Conservation (phyloP, 1,140 invertebrate genomes). For the Bathynomus jamesi region DNA sequence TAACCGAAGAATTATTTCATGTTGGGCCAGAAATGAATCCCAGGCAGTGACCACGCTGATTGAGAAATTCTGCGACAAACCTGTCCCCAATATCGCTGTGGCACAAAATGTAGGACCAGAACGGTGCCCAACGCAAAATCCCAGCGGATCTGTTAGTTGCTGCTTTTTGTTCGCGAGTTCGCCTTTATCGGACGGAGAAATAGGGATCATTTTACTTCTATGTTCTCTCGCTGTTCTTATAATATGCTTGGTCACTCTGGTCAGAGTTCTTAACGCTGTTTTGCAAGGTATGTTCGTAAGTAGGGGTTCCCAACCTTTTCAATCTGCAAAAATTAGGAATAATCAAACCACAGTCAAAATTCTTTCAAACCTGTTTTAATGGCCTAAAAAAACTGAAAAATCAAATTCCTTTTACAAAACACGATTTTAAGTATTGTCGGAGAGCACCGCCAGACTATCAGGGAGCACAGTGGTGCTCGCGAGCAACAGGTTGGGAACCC, state of each 20-base stretch:
- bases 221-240: constrained; percentile 48
- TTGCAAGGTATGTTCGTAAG: constrained; percentile 40
- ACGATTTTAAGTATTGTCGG: neutral
- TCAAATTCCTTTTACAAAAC: neutral
- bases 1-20: constrained; percentile 44
- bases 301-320: neutral
- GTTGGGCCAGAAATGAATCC: constrained; percentile 38
- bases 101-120: too few relatives aligned
- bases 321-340: neutral
- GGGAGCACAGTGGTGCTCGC: too few relatives aligned
- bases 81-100: too few relatives aligned
- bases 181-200: neutral
- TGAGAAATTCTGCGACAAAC: constrained; percentile 16
- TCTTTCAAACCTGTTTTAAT: neutral
- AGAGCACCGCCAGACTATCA: too few relatives aligned
- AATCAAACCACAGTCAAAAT: neutral
- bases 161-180: neutral
- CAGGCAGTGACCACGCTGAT: constrained; percentile 37
- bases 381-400: neutral
- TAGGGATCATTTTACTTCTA: constrained; percentile 48
- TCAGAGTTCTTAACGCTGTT: constrained; percentile 50
- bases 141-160: neutral
- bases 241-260: constrained; percentile 51
- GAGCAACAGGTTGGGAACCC: too few relatives aligned
- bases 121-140: neutral